phyloP scores from a whole-genome alignment of 2,888 invertebrate species.

The Parapristionchus giblindavisi region DNA sequence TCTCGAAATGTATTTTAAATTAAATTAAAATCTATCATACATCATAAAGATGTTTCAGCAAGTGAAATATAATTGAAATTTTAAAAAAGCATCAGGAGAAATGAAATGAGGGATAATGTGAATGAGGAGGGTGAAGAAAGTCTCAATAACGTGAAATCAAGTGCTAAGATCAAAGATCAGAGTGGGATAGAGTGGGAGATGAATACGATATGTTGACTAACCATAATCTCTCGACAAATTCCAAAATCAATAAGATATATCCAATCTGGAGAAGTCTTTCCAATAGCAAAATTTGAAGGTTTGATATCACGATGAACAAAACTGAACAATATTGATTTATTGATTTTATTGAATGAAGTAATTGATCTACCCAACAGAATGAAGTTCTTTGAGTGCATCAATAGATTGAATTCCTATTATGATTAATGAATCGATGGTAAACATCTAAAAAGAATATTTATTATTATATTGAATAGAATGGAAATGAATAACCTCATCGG shows the following conservation, averaged over 20 bases:
- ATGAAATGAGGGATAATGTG: no score
- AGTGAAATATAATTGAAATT: no score
- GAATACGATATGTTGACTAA: neutral
- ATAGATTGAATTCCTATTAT: constrained; percentile 19
- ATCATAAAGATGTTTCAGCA: no score
- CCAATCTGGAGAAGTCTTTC: constrained; percentile 41
- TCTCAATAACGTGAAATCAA: no score
- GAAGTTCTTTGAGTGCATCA: constrained; percentile 21
- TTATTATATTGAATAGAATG: neutral
- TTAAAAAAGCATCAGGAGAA: no score
- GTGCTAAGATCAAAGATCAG: no score
- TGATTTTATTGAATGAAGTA: no score
- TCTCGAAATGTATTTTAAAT: no score
- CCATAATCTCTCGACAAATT: constrained; percentile 44
- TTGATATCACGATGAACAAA: constrained; percentile 58
- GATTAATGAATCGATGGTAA: constrained; percentile 6
- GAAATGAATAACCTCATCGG: constrained; percentile 24
- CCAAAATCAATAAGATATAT: constrained; percentile 60
- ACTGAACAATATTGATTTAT: constrained; percentile 27
- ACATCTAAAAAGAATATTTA: constrained; percentile 20
- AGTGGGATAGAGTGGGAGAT: no score
- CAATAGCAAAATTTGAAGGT: constrained; percentile 57
- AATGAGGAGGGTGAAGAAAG: no score
- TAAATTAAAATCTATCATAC: no score
- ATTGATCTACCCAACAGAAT: constrained; percentile 24